Base-by-base conservation (phyloP, 2,797 vertebrate species). In the Rhinatrema bivittatum region DNA sequence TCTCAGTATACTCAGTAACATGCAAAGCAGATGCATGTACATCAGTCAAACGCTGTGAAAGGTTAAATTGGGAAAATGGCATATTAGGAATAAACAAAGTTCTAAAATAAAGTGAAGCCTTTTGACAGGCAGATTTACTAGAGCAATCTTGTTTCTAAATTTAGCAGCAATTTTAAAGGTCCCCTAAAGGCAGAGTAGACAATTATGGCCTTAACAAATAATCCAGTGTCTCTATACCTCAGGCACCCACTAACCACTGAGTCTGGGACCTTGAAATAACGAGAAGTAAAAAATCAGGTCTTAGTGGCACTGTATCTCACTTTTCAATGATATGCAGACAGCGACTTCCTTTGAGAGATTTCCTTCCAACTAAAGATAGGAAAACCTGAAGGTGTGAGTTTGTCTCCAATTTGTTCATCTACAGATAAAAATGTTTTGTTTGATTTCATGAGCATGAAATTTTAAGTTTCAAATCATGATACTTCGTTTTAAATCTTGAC, bases 121-220 rank as follows among this genome's bases (percentile, higher is more conserved):
- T 59, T 64, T 76, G 66, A 73, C 70, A 65, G 57, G 60, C 48
- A 60, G 73, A 51, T 69, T 62, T 70, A 62, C 70, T 59, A 65
- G 57, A 67, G 59, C 70, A 77, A 78, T 85, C 72, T 79, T 82
- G 70, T 74, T 81, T 78, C 84, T 85, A 86, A 85, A 85, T 57
- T 83, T 81, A 85, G 81, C 71, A 78, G 65, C 78, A 81, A 84
- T 82, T 83, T 76, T 55, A 66, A 11, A 66, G 36, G 51, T 61
- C 50, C 60, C 68, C 60, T 72, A 50, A 60, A 74, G 57, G 56
- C 64, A 68, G 43, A 68, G 38, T 62, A 71, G 76, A 79, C 72
- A 83, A 83, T 87, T 84, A 84, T 64, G 78, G 67, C 49, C 67
- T 61, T 81, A 81, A 85, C 82, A 86, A 85, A 74, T 77, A 74